A percentile compares a stretch with the other conserved stretches of the same genome.
These are phyloP conservation scores for Smittia aterrima DNA, from an alignment of 2,888 invertebrate species.

Conservation along the genomic window DNA sequence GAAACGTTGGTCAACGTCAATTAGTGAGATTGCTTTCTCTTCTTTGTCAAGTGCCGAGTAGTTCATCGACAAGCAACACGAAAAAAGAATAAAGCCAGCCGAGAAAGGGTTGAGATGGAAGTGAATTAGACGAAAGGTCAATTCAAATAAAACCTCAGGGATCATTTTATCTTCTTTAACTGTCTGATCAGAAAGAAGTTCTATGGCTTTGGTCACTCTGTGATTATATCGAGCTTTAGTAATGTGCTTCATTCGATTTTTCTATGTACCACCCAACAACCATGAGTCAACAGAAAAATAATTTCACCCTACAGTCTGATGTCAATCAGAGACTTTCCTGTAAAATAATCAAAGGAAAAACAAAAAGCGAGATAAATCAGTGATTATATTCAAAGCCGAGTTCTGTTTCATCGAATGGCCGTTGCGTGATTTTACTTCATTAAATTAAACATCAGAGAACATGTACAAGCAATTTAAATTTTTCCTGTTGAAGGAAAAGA, in stretches of 20 bases:
- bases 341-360: conserved; percentile 3
- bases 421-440: conserved; percentile 41
- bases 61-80: too few species aligned
- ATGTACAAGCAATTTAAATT: conserved; percentile 41
- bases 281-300: background rate
- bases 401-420: conserved; percentile 23
- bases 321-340: conserved; percentile 31
- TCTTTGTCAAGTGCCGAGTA: too few species aligned
- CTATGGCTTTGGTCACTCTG: background rate
- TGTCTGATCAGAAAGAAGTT: conserved; percentile 30
- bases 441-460: conserved; percentile 36
- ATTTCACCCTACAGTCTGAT: conserved; percentile 7
- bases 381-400: conserved; percentile 32
- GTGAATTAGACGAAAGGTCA: conserved; percentile 17
- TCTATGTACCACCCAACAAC: background rate
- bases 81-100: background rate
- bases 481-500: conserved; percentile 27
- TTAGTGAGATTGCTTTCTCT: background rate
- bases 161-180: conserved; percentile 40
- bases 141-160: conserved; percentile 26
- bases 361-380: conserved; percentile 36
- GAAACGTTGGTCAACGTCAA: background rate
- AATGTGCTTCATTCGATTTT: too few species aligned
- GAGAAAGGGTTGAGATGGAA: conserved; percentile 33
- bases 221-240: too few species aligned